Evolutionary conservation across 1,140 invertebrate genomes (phyloP).

Genomic region (Drosophila obscura): DNA sequence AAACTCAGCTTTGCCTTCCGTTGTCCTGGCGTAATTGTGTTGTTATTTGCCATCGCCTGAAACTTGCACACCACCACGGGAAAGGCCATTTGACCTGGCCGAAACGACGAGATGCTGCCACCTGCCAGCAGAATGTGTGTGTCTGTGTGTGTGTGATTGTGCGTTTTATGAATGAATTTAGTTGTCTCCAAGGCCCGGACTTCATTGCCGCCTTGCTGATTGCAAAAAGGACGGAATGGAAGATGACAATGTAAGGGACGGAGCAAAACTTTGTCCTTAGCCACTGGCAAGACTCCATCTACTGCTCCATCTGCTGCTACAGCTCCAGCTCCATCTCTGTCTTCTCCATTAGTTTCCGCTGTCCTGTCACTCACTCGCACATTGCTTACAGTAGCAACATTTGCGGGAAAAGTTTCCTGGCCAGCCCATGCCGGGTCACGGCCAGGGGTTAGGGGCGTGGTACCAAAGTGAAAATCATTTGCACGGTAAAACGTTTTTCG

Average conservation of each 20-base stretch:
- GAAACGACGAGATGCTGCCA: slow-evolving; percentile 15
- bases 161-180: slow-evolving; percentile 76
- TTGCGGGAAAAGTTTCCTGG: slow-evolving; percentile 30
- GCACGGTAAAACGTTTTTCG: slow-evolving; percentile 81
- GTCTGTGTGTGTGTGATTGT: slow-evolving; percentile 48
- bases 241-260: slow-evolving; percentile 60
- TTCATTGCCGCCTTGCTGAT: slow-evolving; percentile 28
- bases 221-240: slow-evolving; percentile 28
- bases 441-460: not conserved
- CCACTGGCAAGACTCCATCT: slow-evolving; percentile 11
- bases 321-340: slow-evolving; percentile 6
- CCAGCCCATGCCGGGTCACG: slow-evolving; percentile 1
- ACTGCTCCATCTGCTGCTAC: not conserved
- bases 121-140: slow-evolving; percentile 6
- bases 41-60: slow-evolving; percentile 59
- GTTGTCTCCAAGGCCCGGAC: slow-evolving; percentile 28
- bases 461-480: slow-evolving; percentile 77
- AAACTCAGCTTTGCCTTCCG: slow-evolving; percentile 34
- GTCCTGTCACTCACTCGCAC: slow-evolving; percentile 45
- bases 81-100: slow-evolving; percentile 62
- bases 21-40: slow-evolving; percentile 65
- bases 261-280: slow-evolving; percentile 69
- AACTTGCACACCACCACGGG: slow-evolving; percentile 3
- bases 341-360: slow-evolving; percentile 6
- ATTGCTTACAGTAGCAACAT: slow-evolving; percentile 73